Evolutionary conservation across 2,797 vertebrate genomes (phyloP).

Genomic region (Enteromius viviparus): DNA sequence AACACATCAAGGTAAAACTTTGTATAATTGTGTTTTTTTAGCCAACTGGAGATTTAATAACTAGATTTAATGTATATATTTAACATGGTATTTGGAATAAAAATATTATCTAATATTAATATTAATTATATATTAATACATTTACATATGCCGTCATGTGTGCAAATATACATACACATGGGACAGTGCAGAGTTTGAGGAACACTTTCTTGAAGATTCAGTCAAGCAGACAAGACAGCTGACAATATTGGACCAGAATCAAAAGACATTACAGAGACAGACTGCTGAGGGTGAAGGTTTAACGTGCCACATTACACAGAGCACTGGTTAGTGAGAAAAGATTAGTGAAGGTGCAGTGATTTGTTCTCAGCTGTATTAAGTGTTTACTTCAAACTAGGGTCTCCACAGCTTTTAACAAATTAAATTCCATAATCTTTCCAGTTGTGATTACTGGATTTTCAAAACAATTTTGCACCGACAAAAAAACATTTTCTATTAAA

Average conservation of each 20-base stretch:
- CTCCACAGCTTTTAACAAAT: not conserved
- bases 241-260: constrained; percentile 14
- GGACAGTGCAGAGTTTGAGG: not conserved
- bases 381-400: not conserved
- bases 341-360: not conserved
- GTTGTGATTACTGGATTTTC: not conserved
- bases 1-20: not conserved
- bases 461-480: not conserved
- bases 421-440: not conserved
- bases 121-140: not conserved
- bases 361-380: not conserved
- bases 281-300: not conserved
- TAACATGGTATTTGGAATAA: not conserved
- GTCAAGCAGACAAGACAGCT: constrained; percentile 6
- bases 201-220: not conserved
- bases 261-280: not conserved
- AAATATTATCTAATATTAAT: not conserved
- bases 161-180: not conserved
- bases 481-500: not conserved
- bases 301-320: not conserved
- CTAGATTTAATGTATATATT: not conserved
- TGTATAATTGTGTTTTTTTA: too few relatives aligned
- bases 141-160: not conserved
- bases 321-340: not conserved
- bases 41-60: too few relatives aligned